Evolutionary conservation across 2,113 vertebrate genomes (phyloP), one percentile per base, ranked within the genome.

Genomic region (Columba livia): DNA sequence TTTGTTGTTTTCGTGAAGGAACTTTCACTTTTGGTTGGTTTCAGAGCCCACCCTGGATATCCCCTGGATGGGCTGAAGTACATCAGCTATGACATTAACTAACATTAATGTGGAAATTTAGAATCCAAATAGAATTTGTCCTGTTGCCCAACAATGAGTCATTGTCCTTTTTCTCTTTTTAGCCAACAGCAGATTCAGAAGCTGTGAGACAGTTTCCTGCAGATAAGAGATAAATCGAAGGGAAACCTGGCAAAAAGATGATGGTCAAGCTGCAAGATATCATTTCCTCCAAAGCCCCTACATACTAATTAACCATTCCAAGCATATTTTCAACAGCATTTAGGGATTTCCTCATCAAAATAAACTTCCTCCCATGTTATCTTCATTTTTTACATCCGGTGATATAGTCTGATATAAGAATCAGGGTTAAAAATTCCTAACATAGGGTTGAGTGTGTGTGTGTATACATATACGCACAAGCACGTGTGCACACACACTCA

Each of bases 301-400:
- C 90, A 92, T 93, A 57, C 97, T 98, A 97, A 98, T 98, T 96
- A 98, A 98, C 97, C 94, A 98, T 98, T 98, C 98, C 97, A 96
- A 94, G 95, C 98, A 98, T 98, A 98, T 93, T 98, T 98, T 96
- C 95, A 84, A 85, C 96, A 92, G 97, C 95, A 97, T 97, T 97
- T 93, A 98, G 98, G 98, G 98, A 98, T 98, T 98, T 98, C 98
- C 98, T 98, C 98, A 97, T 97, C 93, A 94, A 95, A 98, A 95
- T 97, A 98, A 98, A 98, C 98, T 98, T 98, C 98, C 98, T 98
- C 90, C 92, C 47, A 2, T 95, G 94, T 96, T 98, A 97, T 97
- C 97, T 98, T 94, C 70, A n/a, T 85, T 95, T 96, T 89, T 97
- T 96, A 97, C 97, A 97, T 97, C 94, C 40, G 89, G 95, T 88